Percentiles rank a stretch among this genome's conserved stretches.
Evolutionary conservation across 2,888 invertebrate species (phyloP).

Genomic region (Epirrhoe tristata): DNA sequence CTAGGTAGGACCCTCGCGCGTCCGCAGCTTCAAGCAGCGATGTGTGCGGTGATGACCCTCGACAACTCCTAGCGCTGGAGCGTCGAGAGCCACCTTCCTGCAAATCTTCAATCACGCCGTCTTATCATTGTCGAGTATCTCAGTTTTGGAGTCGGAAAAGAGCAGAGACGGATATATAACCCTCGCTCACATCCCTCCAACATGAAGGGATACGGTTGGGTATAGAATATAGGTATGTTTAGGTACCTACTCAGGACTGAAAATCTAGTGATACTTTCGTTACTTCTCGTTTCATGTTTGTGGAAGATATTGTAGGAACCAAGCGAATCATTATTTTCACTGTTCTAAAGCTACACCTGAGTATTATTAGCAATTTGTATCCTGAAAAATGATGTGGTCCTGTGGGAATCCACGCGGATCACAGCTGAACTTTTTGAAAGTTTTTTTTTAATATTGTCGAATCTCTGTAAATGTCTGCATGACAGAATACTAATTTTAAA

Average conservation of each 20-base stretch:
- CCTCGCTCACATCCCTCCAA: background rate
- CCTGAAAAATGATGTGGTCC: too few relatives aligned
- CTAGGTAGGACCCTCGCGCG: slow-evolving; percentile 86
- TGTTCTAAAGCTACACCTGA: too few relatives aligned
- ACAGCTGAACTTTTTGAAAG: too few relatives aligned
- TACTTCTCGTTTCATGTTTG: too few relatives aligned
- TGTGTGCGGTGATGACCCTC: slow-evolving; percentile 79
- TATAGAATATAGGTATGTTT: background rate
- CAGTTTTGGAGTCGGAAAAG: background rate
- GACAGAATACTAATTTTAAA: too few relatives aligned
- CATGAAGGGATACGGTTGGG: background rate
- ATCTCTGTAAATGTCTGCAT: too few relatives aligned
- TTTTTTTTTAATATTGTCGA: too few relatives aligned
- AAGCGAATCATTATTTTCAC: too few relatives aligned
- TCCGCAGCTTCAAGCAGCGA: slow-evolving; percentile 84
- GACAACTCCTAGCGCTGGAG: slow-evolving; percentile 77
- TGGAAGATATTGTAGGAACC: too few relatives aligned
- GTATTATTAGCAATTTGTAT: too few relatives aligned
- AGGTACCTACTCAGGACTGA: background rate
- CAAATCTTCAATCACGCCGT: slow-evolving; percentile 76
- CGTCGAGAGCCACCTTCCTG: slow-evolving; percentile 82
- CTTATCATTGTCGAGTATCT: slow-evolving; percentile 22
- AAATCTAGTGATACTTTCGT: background rate
- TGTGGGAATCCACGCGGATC: too few relatives aligned
- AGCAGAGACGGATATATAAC: background rate